Base-by-base conservation (phyloP, 2,888 invertebrate species). In the Apotomis betuletana region DNA sequence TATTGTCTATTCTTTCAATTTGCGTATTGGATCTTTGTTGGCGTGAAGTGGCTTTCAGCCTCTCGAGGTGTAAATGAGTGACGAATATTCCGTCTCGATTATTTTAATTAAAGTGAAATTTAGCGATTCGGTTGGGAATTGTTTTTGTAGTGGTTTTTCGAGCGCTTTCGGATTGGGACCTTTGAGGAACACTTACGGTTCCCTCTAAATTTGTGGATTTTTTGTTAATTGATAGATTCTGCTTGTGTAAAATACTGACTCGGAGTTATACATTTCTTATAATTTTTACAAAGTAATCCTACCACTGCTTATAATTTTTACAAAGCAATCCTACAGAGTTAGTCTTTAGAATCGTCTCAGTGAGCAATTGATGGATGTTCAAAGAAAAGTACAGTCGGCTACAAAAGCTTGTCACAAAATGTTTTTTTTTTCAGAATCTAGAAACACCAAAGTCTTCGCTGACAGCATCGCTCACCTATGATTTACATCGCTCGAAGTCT, bases 1-100 rank as follows among this genome's bases (percentile, higher is more conserved):
- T 75, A 80, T 81, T 80, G 81, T 86, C 85, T 87, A 82, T 87
- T 81, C 81, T 85, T 85, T 82, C 85, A 81, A 84, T 86, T 84
- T 84, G 78, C 79, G 77, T 81, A 80, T 81, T 81, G 77, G 77
- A 74, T 78, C 80, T 81, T 79, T 79, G 75, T 81, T 77, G 64
- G 72, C 70, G 64, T 74, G 69, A 76, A 46, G 54, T 73, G 75
- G 72, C 75, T 71, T 77, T 76, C 63, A 72, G 63, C 62, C 72
- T 75, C 74, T 63, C 49, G 55, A 59, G 55, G 49, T 68, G 15
- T 60, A 64, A 71, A 70, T 61, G 62, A 68, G n/a, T n/a, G n/a
- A 74, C 62, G 67, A 70, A 74, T 46, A 58, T 44, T 67, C 60
- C n/a, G 36, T 38, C 67, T 60, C 15, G 6, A 61, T 73, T 69